phyloP scores from a whole-genome alignment of 2,113 vertebrate species.

The Campylomormyrus numenius region DNA sequence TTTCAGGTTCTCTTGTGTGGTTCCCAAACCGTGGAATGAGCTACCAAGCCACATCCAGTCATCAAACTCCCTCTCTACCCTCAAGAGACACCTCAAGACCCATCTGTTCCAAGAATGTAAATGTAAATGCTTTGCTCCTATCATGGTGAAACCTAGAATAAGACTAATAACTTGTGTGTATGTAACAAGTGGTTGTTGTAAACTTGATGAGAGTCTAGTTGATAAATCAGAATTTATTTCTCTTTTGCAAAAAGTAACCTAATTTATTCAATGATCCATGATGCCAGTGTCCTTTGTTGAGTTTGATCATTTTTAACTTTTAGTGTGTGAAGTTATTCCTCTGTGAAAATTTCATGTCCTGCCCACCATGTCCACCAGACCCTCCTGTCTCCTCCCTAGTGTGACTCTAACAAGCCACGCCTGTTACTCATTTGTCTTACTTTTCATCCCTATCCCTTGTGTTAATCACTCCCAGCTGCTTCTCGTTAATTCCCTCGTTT shows the following conservation, averaged over 20 bases:
- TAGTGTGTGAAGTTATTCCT: not conserved
- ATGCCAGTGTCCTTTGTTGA: not conserved
- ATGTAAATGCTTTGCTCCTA: not conserved
- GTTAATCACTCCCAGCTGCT: not conserved
- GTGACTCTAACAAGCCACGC: not conserved
- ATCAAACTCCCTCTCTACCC: no score
- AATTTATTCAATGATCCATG: not conserved
- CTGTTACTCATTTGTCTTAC: not conserved
- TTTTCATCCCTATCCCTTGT: not conserved
- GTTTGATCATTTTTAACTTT: not conserved
- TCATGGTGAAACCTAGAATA: not conserved
- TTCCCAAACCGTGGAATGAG: no score
- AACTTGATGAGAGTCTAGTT: not conserved
- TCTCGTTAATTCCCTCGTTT: not conserved
- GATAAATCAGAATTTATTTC: not conserved
- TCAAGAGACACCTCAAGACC: no score
- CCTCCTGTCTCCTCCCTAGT: not conserved
- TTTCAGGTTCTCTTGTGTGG: no score
- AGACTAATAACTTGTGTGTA: not conserved
- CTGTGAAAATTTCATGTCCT: not conserved
- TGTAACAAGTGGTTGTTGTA: no score
- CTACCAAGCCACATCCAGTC: no score
- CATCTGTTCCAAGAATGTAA: not conserved
- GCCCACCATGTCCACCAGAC: not conserved
- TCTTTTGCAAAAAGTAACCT: not conserved